Conservation (phyloP, 2,113 vertebrate species). For the Odobenus rosmarus region DNA sequence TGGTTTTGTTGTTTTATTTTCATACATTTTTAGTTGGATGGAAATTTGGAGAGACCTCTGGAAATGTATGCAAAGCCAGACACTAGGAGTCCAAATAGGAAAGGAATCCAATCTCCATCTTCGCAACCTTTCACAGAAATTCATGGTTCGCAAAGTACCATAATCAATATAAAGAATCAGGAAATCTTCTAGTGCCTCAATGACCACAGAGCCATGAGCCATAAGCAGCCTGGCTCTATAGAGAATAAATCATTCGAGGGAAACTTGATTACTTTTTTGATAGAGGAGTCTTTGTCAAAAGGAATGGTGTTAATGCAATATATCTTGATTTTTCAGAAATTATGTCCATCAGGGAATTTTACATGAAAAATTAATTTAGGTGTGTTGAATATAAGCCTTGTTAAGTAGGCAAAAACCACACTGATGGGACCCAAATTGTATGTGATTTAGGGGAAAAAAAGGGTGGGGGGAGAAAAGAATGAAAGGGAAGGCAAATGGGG, state of each 20-base stretch:
- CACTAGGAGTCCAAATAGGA: slow-evolving; percentile 6
- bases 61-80: slow-evolving; percentile 52
- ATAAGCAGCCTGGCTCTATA: background rate
- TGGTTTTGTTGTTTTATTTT: slow-evolving; percentile 35
- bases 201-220: slow-evolving; percentile 50
- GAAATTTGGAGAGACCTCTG: background rate
- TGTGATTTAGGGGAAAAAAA: background rate
- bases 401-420: slow-evolving; percentile 18
- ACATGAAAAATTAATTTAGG: slow-evolving; percentile 53
- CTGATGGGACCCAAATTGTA: background rate
- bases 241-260: slow-evolving; percentile 55
- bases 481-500: background rate
- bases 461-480: background rate
- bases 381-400: slow-evolving; percentile 14
- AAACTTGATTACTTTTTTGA: slow-evolving; percentile 70
- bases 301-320: background rate
- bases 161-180: slow-evolving; percentile 26
- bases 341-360: slow-evolving; percentile 19
- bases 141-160: slow-evolving; percentile 45
- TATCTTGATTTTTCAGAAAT: slow-evolving; percentile 64
- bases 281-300: slow-evolving; percentile 61
- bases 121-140: slow-evolving; percentile 61
- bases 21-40: background rate
- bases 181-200: slow-evolving; percentile 11
- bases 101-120: slow-evolving; percentile 36